Conservation (phyloP, 2,113 vertebrate species). For the Lagopus muta region DNA sequence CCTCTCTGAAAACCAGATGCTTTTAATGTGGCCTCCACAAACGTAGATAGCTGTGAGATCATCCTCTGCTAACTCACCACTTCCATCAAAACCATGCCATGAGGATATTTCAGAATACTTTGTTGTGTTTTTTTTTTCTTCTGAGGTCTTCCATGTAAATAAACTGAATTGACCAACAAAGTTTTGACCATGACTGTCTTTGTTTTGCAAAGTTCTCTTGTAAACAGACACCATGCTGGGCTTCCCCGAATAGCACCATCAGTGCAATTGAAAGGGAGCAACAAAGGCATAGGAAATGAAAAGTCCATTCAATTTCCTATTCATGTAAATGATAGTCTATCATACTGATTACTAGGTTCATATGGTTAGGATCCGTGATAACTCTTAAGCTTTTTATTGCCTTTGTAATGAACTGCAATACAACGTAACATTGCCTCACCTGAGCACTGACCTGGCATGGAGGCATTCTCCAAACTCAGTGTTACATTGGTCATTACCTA, state of each 20-base stretch:
- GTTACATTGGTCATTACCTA: neutral
- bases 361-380: conserved; percentile 19
- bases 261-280: conserved; percentile 57
- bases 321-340: conserved; percentile 70
- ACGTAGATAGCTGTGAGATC: neutral
- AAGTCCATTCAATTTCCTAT: conserved; percentile 71
- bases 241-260: conserved; percentile 67
- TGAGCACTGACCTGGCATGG: neutral
- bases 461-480: neutral
- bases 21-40: neutral
- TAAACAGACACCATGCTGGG: conserved; percentile 74
- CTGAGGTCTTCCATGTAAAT: conserved; percentile 64
- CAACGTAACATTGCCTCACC: conserved; percentile 42
- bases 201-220: conserved; percentile 81
- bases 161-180: conserved; percentile 69
- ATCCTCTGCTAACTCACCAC: neutral
- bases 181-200: conserved; percentile 80
- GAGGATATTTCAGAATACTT: neutral
- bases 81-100: neutral
- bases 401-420: conserved; percentile 42
- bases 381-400: conserved; percentile 64
- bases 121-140: neutral
- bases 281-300: conserved; percentile 78
- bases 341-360: conserved; percentile 64
- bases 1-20: neutral